These are phyloP conservation scores for Decapterus maruadsi DNA, from an alignment of 2,797 vertebrate species.

Conservation along the genomic window DNA sequence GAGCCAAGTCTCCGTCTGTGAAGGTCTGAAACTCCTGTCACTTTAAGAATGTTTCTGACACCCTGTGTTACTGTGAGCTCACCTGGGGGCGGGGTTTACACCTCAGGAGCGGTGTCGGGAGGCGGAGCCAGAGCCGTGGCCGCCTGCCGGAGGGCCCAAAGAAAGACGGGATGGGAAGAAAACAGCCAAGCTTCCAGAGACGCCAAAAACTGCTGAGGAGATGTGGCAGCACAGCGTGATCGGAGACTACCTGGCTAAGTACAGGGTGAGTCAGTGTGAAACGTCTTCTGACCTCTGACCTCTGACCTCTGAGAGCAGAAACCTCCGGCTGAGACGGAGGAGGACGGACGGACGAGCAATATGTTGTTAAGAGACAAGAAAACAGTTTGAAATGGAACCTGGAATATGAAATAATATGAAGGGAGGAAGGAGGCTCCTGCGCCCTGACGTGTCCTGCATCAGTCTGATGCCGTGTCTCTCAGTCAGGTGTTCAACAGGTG, in stretches of 20 bases:
- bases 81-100: neutral
- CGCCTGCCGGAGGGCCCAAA: conserved; percentile 44
- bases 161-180: conserved; percentile 80
- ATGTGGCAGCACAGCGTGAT: conserved; percentile 89
- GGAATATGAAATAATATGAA: too few species aligned
- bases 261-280: conserved; percentile 74
- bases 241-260: conserved; percentile 86
- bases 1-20: conserved; percentile 77
- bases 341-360: too few species aligned
- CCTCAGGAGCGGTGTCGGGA: conserved; percentile 73
- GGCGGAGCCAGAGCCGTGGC: conserved; percentile 79
- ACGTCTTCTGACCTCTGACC: too few species aligned
- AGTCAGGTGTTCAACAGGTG: too few species aligned
- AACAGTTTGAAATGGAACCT: too few species aligned
- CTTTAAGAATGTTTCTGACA: too few species aligned
- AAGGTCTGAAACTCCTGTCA: conserved; percentile 67
- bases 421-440: too few species aligned
- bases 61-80: neutral
- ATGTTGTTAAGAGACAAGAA: too few species aligned
- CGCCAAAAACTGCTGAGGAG: conserved; percentile 86
- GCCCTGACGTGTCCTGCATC: too few species aligned
- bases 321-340: too few species aligned
- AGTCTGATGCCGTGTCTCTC: too few species aligned
- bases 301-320: too few species aligned
- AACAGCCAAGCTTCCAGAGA: conserved; percentile 81